Percentiles rank a stretch among this genome's conserved stretches.
Conservation (phyloP, 2,888 invertebrate genomes). For the Apodemia hepburni region DNA sequence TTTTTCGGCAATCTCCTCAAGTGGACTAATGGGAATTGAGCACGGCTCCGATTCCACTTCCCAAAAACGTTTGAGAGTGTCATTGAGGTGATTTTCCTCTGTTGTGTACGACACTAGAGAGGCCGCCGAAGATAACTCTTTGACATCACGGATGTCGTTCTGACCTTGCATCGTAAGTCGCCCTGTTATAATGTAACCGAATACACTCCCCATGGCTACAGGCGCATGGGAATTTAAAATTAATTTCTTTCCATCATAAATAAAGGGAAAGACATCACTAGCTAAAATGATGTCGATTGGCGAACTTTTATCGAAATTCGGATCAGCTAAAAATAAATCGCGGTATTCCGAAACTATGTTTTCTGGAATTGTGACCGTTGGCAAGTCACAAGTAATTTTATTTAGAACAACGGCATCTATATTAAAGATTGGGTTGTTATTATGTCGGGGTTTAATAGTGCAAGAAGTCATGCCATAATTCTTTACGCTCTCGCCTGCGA, state of each 20-base stretch:
- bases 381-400: neutral
- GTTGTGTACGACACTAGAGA: neutral
- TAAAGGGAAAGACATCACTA: neutral
- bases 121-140: neutral
- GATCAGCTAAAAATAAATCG: conserved; percentile 10
- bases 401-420: neutral
- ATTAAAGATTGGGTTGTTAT: neutral
- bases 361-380: neutral
- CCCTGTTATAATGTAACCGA: neutral
- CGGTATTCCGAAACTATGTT: neutral
- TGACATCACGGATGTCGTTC: neutral
- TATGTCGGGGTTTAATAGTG: neutral
- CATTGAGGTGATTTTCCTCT: neutral
- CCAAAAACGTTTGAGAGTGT: conserved; percentile 23
- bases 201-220: neutral
- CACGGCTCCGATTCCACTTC: conserved; percentile 20
- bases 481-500: neutral
- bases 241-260: neutral
- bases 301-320: conserved; percentile 9
- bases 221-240: neutral
- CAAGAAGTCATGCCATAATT: conserved; percentile 1
- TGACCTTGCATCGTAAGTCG: neutral
- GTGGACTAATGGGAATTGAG: conserved; percentile 9
- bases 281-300: conserved; percentile 1
- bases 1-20: conserved; percentile 22